A percentile compares a stretch with the other conserved stretches of the same genome.
phyloP scores from a whole-genome alignment of 2,888 invertebrate genomes.

The Sinotaia quadrata region DNA sequence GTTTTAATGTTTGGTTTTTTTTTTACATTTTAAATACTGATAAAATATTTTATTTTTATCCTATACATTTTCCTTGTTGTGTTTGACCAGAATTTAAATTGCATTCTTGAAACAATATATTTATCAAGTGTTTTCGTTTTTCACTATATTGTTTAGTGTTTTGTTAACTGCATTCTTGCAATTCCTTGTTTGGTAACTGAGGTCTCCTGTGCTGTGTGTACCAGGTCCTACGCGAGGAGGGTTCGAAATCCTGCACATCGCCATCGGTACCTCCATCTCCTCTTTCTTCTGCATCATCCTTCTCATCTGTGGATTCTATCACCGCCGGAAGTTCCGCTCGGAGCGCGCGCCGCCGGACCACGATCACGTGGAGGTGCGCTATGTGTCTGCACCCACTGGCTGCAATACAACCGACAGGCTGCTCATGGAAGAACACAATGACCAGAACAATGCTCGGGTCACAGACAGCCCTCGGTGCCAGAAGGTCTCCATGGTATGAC shows the following conservation, averaged over 20 bases:
- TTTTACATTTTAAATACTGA: too few relatives aligned
- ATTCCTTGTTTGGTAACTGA: too few relatives aligned
- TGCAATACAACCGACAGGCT: constrained; percentile 66
- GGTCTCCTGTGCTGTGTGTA: not conserved
- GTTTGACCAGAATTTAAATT: too few relatives aligned
- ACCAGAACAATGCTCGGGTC: constrained; percentile 29
- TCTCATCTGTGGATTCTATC: constrained; percentile 65
- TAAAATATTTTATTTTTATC: too few relatives aligned
- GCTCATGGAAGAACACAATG: constrained; percentile 47
- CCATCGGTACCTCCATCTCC: constrained; percentile 66
- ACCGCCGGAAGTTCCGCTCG: constrained; percentile 58
- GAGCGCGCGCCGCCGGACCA: constrained; percentile 53
- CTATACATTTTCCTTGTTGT: too few relatives aligned
- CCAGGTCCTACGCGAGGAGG: constrained; percentile 49
- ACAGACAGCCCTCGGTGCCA: constrained; percentile 52
- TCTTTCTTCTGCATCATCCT: constrained; percentile 66
- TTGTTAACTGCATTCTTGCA: too few relatives aligned
- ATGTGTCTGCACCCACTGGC: constrained; percentile 65
- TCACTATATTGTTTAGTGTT: too few relatives aligned
- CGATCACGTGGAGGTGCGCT: constrained; percentile 65
- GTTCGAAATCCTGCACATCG: constrained; percentile 62
- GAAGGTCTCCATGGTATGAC: constrained; percentile 66
- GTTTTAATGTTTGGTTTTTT: too few relatives aligned
- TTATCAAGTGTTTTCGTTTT: too few relatives aligned
- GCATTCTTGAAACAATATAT: too few relatives aligned